phyloP scores from a whole-genome alignment of 2,113 vertebrate genomes.

The Phrynosoma blainvillii region DNA sequence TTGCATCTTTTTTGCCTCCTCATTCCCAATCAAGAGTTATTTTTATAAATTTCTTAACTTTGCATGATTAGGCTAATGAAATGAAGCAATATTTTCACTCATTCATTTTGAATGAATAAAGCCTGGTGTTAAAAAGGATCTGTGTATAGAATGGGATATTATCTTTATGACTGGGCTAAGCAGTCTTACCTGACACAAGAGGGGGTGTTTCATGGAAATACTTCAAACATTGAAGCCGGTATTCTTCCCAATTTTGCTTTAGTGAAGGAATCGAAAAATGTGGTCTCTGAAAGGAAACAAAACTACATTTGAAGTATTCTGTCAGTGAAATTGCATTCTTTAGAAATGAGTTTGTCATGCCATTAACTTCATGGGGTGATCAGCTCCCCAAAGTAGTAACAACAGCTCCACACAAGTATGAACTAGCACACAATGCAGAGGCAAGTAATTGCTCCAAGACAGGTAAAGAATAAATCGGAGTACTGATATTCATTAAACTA shows the following conservation, averaged over 20 bases:
- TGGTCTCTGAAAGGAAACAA: conserved; percentile 59
- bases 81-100: no score
- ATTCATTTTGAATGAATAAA: no score
- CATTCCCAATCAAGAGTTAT: no score
- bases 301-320: conserved; percentile 18
- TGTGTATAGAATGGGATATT: neutral
- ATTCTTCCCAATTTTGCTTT: conserved; percentile 82
- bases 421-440: neutral
- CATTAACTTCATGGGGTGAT: neutral
- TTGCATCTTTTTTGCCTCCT: no score
- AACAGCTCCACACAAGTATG: neutral
- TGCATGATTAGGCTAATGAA: no score
- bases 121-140: neutral
- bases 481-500: neutral
- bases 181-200: conserved; percentile 70
- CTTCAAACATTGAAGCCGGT: conserved; percentile 77
- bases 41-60: no score
- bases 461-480: neutral
- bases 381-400: neutral
- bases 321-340: neutral
- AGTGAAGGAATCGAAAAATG: conserved; percentile 76
- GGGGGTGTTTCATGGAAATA: conserved; percentile 71
- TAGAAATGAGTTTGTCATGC: neutral
- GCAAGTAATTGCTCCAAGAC: neutral
- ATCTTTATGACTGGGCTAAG: conserved; percentile 9